Evolutionary conservation across 2,113 vertebrate genomes (phyloP).

Genomic region (Corvus moneduloides): DNA sequence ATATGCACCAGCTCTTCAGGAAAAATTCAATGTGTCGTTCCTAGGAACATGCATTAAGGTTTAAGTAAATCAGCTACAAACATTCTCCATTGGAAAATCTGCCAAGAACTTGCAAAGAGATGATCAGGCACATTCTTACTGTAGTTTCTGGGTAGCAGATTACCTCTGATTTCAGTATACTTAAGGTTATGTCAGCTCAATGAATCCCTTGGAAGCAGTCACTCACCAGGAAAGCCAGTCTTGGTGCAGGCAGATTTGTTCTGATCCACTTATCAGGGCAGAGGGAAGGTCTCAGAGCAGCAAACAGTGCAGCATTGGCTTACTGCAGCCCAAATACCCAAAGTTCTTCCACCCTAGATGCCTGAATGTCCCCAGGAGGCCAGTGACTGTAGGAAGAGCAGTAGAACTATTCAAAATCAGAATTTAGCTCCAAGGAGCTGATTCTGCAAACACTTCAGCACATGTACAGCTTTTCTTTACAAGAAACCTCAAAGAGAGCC

Average conservation of each 20-base stretch:
- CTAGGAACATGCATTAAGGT: not conserved
- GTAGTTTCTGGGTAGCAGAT: not conserved
- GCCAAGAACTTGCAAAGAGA: not conserved
- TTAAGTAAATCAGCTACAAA: not conserved
- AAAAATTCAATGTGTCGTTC: not conserved
- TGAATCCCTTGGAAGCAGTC: not conserved
- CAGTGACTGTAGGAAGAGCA: not conserved
- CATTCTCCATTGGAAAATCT: not conserved
- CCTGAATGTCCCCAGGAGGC: not conserved
- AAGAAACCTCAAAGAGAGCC: slow-evolving; percentile 46
- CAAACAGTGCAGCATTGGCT: not conserved
- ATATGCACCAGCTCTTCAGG: not conserved
- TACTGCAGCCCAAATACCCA: not conserved
- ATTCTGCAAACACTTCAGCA: slow-evolving; percentile 56
- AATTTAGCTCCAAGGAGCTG: not conserved
- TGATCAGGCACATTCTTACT: not conserved
- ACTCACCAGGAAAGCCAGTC: not conserved
- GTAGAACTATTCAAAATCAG: not conserved
- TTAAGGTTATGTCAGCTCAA: not conserved
- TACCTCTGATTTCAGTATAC: not conserved
- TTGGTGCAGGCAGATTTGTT: not conserved
- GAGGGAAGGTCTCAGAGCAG: not conserved
- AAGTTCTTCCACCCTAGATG: not conserved
- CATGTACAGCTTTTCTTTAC: slow-evolving; percentile 34
- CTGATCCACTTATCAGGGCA: not conserved